A percentile compares a stretch with the other conserved stretches of the same genome.
Evolutionary conservation across 2,113 vertebrate species (phyloP).

Genomic region (Mormyrus lacerda): DNA sequence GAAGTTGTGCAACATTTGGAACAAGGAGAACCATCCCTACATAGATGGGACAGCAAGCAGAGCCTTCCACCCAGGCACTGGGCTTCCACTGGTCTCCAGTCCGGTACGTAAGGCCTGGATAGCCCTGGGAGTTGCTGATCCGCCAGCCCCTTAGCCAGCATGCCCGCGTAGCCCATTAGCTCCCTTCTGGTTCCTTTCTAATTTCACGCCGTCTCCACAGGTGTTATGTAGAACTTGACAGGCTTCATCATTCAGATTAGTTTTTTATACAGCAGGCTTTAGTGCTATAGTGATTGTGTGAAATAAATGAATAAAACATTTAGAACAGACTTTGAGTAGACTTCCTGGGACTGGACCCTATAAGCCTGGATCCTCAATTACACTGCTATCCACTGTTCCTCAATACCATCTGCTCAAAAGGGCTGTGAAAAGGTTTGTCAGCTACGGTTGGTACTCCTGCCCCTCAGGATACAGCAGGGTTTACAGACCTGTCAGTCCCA

Average conservation of each 20-base stretch:
- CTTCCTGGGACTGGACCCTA: neutral
- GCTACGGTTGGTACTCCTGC: neutral
- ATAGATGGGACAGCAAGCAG: constrained; percentile 82
- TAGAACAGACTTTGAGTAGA: neutral
- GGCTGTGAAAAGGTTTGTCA: neutral
- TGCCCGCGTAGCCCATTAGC: neutral
- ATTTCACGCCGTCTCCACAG: neutral
- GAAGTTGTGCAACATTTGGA: constrained; percentile 74
- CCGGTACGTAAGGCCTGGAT: constrained; percentile 65
- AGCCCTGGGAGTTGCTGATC: neutral
- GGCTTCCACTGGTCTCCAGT: constrained; percentile 93
- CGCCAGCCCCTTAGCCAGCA: neutral
- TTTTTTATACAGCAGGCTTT: neutral
- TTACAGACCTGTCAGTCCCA: neutral
- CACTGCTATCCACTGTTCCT: neutral
- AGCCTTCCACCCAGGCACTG: constrained; percentile 93
- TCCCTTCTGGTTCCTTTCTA: no score
- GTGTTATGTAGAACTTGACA: neutral
- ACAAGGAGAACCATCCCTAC: constrained; percentile 79
- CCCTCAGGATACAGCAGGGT: neutral
- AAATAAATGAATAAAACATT: neutral
- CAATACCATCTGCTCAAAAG: neutral
- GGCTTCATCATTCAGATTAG: neutral
- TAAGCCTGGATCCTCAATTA: neutral
- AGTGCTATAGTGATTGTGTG: neutral